phyloP scores from a whole-genome alignment of 1,140 invertebrate genomes.

The Berghia stephanieae region DNA sequence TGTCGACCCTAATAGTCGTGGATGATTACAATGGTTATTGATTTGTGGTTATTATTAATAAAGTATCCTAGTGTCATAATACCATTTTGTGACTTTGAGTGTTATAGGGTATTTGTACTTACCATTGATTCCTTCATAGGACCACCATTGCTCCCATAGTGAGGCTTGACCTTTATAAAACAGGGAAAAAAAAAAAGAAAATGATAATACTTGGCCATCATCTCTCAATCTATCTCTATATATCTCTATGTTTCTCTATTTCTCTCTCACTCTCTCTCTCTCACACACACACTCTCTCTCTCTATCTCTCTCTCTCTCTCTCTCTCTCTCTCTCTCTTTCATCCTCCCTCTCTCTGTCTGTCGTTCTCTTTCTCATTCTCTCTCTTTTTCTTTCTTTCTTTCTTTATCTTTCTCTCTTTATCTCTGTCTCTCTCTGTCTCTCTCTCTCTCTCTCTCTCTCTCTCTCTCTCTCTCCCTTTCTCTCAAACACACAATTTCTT shows the following conservation, averaged over 20 bases:
- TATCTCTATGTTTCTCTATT: not conserved
- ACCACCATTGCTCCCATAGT: slow-evolving; percentile 27
- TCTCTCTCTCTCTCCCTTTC: slow-evolving; percentile 7
- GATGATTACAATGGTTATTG: not conserved
- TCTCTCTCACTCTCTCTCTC: not conserved
- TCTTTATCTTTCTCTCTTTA: not conserved
- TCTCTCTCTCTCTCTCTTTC: not conserved
- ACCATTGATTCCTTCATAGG: slow-evolving; percentile 25
- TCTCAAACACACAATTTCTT: no score
- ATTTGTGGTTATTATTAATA: not conserved
- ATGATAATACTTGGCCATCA: not conserved
- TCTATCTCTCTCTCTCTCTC: slow-evolving; percentile 3
- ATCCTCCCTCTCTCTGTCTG: slow-evolving; percentile 1
- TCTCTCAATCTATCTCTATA: not conserved
- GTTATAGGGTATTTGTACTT: not conserved
- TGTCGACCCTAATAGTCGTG: not conserved
- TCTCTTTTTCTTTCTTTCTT: not conserved
- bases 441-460: not conserved
- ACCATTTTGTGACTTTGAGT: not conserved
- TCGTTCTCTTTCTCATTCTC: not conserved
- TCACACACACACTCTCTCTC: not conserved
- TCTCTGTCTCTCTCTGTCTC: not conserved
- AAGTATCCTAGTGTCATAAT: not conserved
- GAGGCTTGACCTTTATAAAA: not conserved
- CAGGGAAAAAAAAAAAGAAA: not conserved